Base-by-base conservation (phyloP, 2,113 vertebrate genomes). In the Smithornis capensis region DNA sequence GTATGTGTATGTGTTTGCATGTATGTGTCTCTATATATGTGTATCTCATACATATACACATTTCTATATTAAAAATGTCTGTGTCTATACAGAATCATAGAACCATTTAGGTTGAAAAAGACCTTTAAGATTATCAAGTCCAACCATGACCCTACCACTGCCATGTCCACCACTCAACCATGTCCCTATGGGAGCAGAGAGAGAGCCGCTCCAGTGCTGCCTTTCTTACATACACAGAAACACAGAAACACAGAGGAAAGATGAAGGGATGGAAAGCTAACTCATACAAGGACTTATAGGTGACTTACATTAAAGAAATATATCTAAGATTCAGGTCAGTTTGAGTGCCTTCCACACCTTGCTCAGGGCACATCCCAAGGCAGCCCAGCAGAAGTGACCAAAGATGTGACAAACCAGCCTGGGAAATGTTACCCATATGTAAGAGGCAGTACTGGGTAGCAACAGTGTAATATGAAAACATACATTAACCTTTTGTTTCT, bases 1-100 rank as follows among this genome's bases (percentile, higher is more conserved):
- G 2, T 19, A 19, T 1, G 3, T 1, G 2, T 19, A 22, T 1
- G 3, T 25, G 12, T 38, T 8, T 29, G 18, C 21, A 19, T 13
- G 6, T 47, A 33, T 33, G 29, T 75, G n/a, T 49, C 13, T n/a
- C 19, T 29, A 24, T 7, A 55, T 8, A 67, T 4, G 14, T 24
- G 11, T 56, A n/a, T 22, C 22, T 79, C 6, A 13, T 12, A 76
- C 4, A 67, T 12, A 87, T 2, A 62, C 6, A 15, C 37, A 65
- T 35, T 80, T 71, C 68, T 71, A 7, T 12, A 59, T 38, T 35
- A 40, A 65, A 59, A 74, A 23, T 47, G 6, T 55, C 10, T 44
- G 45, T 47, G 6, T 44, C 31, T 63, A 14, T 31, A 63, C 3
- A 60, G 24, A 49, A 76, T 35, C 27, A 78, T 12, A 89, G 57